Base-by-base conservation (phyloP, 23 tunicate species). In the Corella eumyota region DNA sequence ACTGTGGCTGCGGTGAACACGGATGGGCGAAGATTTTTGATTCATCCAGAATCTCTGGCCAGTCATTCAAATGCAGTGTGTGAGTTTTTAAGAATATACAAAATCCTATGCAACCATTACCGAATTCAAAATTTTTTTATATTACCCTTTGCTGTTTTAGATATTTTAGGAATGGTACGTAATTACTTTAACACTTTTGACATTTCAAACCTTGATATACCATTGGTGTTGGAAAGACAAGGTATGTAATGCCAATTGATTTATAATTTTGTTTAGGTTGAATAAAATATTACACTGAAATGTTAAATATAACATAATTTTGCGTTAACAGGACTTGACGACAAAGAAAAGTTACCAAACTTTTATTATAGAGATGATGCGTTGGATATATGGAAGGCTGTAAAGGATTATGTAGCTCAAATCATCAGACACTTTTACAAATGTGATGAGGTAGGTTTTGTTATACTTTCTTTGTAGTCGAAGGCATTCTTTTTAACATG, bases 361-460 rank as follows among this genome's bases (percentile, higher is more conserved):
- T 72, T 61, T 62, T 49, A 45, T 36, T 72, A 60, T 25, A 46
- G 78, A 33, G 78, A 72, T 61, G 78, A 72, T 20, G 78, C 78
- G 30, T 27, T 72, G 6, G 69, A 61, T 6, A 31, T 59, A 36
- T 72, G 78, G 78, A 32, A 61, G 24, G 78, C 55, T 2, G 28
- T 72, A 9, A 25, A 61, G 32, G 50, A 61, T 22, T 72, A 44
- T 46, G 68, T 51, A 7, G 24, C 50, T 0, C 45, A 60, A 24
- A 45, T 72, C 15, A 61, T 72, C 21, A 25, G 28, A 0, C 44
- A 20, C 25, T 72, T 32, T 31, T 72, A 72, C 49, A 46, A 61
- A 29, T 50, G 25, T 15, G 58, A 72, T 33, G 32, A 72, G 3
- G 78, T 72, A 45, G 11, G 66, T 3, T 26, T n/a, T n/a, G n/a